A percentile compares a stretch with the other conserved stretches of the same genome.
phyloP scores from a whole-genome alignment of 2,797 vertebrate genomes.

The Ciconia nigra region DNA sequence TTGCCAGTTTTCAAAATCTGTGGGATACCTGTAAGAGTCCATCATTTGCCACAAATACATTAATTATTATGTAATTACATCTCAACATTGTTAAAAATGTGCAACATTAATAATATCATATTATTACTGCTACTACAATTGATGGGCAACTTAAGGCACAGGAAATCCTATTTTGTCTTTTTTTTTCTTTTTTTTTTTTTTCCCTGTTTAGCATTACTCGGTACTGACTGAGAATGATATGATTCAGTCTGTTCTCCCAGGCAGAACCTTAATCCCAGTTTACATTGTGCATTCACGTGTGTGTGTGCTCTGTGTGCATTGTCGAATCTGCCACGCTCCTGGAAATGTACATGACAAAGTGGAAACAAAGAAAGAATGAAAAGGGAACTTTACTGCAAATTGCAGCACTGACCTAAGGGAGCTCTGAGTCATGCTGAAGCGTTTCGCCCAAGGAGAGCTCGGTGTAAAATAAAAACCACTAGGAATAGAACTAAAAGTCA shows the following conservation, averaged over 20 bases:
- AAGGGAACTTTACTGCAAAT: neutral
- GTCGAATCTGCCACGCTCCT: neutral
- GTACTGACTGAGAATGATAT: no score
- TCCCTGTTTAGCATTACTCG: neutral
- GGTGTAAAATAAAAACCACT: neutral
- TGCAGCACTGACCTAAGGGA: neutral
- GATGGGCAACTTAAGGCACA: neutral
- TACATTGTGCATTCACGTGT: fast-evolving
- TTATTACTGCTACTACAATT: neutral
- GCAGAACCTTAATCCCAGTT: neutral
- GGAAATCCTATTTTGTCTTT: neutral
- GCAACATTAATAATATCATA: neutral
- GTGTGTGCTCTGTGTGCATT: neutral
- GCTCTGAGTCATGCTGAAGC: neutral
- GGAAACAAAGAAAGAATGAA: neutral
- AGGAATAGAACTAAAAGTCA: neutral
- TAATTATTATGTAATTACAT: neutral
- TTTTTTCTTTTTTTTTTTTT: no score
- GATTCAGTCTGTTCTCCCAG: neutral
- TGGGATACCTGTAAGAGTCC: neutral
- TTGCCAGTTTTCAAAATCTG: neutral
- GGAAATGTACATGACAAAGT: neutral
- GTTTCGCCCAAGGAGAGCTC: neutral
- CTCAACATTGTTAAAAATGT: neutral
- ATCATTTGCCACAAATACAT: neutral